Evolutionary conservation across 2,113 vertebrate genomes (phyloP), one percentile per base, ranked within the genome.

Genomic region (Archilochus colubris): DNA sequence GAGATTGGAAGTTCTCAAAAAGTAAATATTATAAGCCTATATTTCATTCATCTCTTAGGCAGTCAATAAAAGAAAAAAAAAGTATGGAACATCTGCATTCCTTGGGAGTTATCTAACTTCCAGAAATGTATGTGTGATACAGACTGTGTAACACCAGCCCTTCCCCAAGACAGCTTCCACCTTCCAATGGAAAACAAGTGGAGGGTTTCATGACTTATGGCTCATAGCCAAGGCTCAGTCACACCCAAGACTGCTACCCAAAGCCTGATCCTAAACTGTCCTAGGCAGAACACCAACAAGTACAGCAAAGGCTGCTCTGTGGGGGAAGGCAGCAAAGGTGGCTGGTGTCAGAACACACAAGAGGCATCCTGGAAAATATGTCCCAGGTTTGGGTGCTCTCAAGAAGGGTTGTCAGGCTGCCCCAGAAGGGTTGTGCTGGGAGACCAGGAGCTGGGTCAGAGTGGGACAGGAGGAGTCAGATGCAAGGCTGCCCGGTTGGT

Each of bases 291-390:
- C 16, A 31, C 3, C 17, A 57, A 36, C 15, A 46, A 1, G 10
- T n/a, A 6, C 24, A 86, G 73, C n/a, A 43, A 81, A 75, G 43
- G 73, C 44, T 50, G 57, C 3, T 2, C 2, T 1, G 0, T 0
- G 0, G 14, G 17, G 22, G n/a, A 57, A 84, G 28, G 55, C 31
- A 81, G 40, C 51, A 85, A 57, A 79, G 33, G n/a, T 1, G 2
- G n/a, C 7, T 3, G 1, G 31, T 54, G 46, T 40, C 36, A 76
- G n/a, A 18, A 53, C 28, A 21, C 24, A 25, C 11, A 57, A 61
- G 30, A 62, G 43, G 1, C 24, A 73, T 18, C 31, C 36, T 31
- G 24, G n/a, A 30, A 91, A 16, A 20, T n/a, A 6, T 7, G 3
- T 8, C 15, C 7, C 4, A 2, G 5, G 8, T 61, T 67, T 0